These are phyloP conservation scores for Microcebus tavaratra DNA, from an alignment of 2,113 vertebrate species.

Conservation along the genomic window DNA sequence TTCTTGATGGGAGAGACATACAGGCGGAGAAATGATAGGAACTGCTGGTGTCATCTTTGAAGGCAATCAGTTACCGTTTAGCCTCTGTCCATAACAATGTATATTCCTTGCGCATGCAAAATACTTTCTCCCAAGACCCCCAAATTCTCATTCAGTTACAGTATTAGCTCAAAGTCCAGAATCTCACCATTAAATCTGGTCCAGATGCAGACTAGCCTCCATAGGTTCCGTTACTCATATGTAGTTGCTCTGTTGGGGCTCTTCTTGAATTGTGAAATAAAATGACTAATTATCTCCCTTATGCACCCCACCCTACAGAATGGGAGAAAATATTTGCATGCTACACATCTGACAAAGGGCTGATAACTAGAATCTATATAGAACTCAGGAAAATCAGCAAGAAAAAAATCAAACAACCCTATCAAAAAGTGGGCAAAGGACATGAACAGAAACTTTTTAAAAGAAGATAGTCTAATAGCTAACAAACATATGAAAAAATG, in stretches of 20 bases:
- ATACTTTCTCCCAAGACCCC: neutral
- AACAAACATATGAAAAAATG: too few species aligned
- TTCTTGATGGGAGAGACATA: neutral
- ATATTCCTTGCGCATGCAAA: neutral
- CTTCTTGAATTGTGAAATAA: neutral
- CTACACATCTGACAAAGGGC: too few species aligned
- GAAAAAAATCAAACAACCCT: too few species aligned
- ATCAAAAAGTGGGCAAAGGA: too few species aligned
- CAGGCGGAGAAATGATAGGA: neutral
- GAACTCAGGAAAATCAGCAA: too few species aligned
- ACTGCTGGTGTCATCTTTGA: neutral
- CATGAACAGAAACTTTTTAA: too few species aligned
- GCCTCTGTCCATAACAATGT: neutral
- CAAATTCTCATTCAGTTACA: neutral
- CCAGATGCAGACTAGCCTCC: neutral
- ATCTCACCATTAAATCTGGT: neutral
- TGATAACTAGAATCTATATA: too few species aligned
- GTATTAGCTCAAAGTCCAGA: neutral
- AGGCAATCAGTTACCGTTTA: neutral
- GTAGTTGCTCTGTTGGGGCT: neutral
- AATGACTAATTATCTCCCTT: neutral
- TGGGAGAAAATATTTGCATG: too few species aligned
- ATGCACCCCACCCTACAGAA: neutral
- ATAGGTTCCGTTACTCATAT: neutral
- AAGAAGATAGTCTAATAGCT: too few species aligned